Evolutionary conservation across 2,888 invertebrate species (phyloP), one percentile per base, ranked within the genome.

Genomic region (Drosophila infuscata): DNA sequence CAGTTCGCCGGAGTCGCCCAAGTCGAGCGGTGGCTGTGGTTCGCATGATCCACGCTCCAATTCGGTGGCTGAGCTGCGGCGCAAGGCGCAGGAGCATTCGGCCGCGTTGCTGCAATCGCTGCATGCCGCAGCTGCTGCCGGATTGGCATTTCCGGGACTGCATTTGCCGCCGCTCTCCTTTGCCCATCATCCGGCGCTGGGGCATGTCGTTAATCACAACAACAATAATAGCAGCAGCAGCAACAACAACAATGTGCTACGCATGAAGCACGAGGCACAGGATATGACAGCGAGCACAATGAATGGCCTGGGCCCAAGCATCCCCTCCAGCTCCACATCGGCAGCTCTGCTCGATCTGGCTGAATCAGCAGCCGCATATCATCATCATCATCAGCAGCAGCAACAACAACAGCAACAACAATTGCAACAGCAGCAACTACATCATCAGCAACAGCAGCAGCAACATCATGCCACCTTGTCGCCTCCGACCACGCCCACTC

Each of bases 21-120:
- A 92, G 64, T 90, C 91, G 38, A 76, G 79, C 33, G 76, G 76
- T 59, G 94, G 56, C 29, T 56, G 94, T 76, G 64, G 73, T 8
- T 67, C 77, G 0, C 89, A 88, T 35, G 96, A 97, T 92, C 96
- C 96, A 43, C 95, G 97, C 46, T 96, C 96, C 7, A 96, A 97
- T 83, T 98, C 98, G 93, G 97, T 98, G 29, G 98, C 98, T 0
- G 98, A 98, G 89, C 94, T 99, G 51, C 94, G 98, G 9, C 95
- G 98, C 62, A 98, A 98, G 92, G 98, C 98, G 1, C 97, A 98
- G 93, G 98, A 99, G 92, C 98, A 99, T 93, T 97, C 98, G 1
- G 98, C 98, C 1, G 98, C 98, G 0, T 93, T 97, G 32, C 93
- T 97, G 60, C 96, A 97, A 91, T 95, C 96, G 43, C 93, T 97